These are phyloP conservation scores for Neocloeon triangulifer DNA, from an alignment of 1,140 invertebrate species.

Conservation along the genomic window DNA sequence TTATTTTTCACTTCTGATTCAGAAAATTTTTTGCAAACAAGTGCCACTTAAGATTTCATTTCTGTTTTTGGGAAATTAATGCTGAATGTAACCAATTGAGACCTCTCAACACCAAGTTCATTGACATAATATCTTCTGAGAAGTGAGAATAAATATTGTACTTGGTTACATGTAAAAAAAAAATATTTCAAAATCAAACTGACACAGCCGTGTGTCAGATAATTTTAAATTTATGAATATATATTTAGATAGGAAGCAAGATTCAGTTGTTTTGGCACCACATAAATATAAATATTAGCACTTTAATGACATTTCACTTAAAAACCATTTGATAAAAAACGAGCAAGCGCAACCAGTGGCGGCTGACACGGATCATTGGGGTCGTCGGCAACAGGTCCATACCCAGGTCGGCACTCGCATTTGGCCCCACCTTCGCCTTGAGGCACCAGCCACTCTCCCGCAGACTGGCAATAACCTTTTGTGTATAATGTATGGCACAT, in stretches of 20 bases:
- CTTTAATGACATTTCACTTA: not conserved
- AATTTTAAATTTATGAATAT: too few relatives aligned
- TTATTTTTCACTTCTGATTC: conserved; percentile 5
- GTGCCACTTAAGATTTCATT: too few relatives aligned
- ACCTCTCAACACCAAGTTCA: too few relatives aligned
- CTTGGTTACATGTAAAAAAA: too few relatives aligned
- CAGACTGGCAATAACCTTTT: conserved; percentile 44
- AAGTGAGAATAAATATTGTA: too few relatives aligned
- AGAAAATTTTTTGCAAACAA: conserved; percentile 1
- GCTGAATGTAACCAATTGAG: too few relatives aligned
- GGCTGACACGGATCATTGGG: conserved; percentile 18
- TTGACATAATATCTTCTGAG: too few relatives aligned
- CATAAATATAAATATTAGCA: not conserved
- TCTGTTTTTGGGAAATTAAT: too few relatives aligned
- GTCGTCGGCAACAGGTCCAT: conserved; percentile 18
- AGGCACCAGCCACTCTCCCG: conserved; percentile 45
- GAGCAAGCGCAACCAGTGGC: conserved; percentile 21
- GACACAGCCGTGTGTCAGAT: too few relatives aligned
- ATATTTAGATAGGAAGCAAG: too few relatives aligned
- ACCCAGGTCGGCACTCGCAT: conserved; percentile 50
- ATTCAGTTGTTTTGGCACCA: too few relatives aligned
- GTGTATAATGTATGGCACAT: conserved; percentile 46
- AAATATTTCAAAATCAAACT: too few relatives aligned
- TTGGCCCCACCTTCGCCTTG: conserved; percentile 20
- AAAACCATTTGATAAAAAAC: conserved; percentile 18